Percentiles rank a stretch among this genome's conserved stretches.
These are phyloP conservation scores for Cydia pomonella DNA, from an alignment of 1,140 invertebrate species.

Conservation along the genomic window DNA sequence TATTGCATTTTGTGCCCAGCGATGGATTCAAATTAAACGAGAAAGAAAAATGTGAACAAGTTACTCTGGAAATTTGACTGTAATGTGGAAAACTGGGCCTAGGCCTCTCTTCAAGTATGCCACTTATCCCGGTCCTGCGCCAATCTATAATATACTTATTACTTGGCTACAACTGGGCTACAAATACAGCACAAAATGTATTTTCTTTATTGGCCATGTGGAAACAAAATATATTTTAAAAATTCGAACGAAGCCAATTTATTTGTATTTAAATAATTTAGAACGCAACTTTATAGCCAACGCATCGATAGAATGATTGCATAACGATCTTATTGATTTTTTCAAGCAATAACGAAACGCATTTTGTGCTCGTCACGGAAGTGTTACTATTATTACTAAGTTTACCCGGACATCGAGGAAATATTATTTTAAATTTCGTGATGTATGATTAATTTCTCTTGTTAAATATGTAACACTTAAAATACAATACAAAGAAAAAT, in stretches of 20 bases:
- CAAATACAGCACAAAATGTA: too few species aligned
- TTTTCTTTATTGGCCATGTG: too few species aligned
- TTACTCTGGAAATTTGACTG: too few species aligned
- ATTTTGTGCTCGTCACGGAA: conserved; percentile 43
- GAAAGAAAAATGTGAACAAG: too few species aligned
- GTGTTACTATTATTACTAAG: conserved; percentile 43
- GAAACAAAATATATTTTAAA: not conserved
- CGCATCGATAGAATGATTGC: conserved; percentile 3
- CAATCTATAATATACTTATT: too few species aligned
- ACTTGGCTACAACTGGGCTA: too few species aligned
- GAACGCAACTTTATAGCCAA: conserved; percentile 16
- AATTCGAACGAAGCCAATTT: not conserved
- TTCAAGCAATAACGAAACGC: conserved; percentile 49
- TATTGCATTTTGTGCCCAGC: not conserved
- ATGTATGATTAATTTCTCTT: not conserved
- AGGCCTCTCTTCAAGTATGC: too few species aligned
- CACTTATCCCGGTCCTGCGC: too few species aligned
- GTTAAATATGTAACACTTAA: too few species aligned
- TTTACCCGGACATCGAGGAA: not conserved
- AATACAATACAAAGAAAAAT: not conserved
- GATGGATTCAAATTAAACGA: not conserved
- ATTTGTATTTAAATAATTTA: not conserved
- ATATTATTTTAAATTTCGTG: not conserved
- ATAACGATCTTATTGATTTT: conserved; percentile 31
- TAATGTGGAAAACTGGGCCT: too few species aligned